Evolutionary conservation across 37 sponge, comb jelly and placozoan species (phyloP).

Genomic region (Crambe crambe): DNA sequence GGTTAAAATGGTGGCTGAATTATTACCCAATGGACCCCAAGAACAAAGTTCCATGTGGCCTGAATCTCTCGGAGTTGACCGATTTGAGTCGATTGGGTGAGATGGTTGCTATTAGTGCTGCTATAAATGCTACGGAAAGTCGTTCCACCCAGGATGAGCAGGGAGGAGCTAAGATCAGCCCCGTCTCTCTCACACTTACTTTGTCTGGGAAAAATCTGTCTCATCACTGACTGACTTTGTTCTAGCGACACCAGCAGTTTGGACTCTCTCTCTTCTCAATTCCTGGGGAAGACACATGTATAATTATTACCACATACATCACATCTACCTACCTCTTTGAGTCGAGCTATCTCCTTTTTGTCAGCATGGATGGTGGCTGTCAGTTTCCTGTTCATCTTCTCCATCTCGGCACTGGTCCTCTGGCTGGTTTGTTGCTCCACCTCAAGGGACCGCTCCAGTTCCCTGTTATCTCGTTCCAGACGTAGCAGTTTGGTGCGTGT

Average conservation of each 20-base stretch:
- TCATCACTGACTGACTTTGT: constrained; percentile 25
- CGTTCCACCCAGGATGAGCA: background rate
- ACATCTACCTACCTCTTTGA: constrained; percentile 70
- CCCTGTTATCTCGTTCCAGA: constrained; percentile 74
- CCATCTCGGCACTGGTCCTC: constrained; percentile 58
- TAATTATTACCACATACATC: background rate
- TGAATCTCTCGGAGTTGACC: constrained; percentile 12
- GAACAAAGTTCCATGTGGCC: background rate
- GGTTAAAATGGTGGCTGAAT: too few species aligned
- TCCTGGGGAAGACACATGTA: constrained; percentile 22
- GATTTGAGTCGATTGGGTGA: background rate
- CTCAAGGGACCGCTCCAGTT: constrained; percentile 56
- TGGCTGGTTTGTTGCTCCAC: constrained; percentile 57
- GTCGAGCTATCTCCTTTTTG: constrained; percentile 69
- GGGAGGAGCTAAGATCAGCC: background rate
- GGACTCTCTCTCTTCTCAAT: constrained; percentile 16
- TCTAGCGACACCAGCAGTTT: background rate
- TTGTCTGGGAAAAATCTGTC: constrained; percentile 15
- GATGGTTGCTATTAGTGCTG: background rate
- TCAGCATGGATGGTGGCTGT: constrained; percentile 65
- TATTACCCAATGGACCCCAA: background rate
- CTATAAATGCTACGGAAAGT: background rate
- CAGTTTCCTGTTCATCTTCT: constrained; percentile 65
- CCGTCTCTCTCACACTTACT: background rate
- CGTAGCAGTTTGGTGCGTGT: constrained; percentile 57